These are phyloP conservation scores for Eupeodes luniger DNA, from an alignment of 2,888 invertebrate genomes.

Conservation along the genomic window DNA sequence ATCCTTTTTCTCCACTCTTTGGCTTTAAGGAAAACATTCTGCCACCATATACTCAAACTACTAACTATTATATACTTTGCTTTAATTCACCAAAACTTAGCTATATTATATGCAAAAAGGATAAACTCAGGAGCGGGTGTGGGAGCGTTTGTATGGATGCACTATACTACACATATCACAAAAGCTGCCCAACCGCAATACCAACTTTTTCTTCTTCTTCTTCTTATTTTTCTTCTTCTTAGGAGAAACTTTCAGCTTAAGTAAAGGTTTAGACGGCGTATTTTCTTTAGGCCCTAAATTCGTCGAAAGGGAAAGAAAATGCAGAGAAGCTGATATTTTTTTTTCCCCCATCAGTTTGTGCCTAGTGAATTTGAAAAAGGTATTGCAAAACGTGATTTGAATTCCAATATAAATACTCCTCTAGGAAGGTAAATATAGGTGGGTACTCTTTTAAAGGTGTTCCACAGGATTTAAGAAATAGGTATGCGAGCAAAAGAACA, in stretches of 20 bases:
- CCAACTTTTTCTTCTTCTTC: constrained; percentile 19
- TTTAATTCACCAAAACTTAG: constrained; percentile 15
- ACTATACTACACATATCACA: constrained; percentile 30
- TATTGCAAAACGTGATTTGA: constrained; percentile 36
- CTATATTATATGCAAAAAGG: background rate
- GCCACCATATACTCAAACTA: background rate
- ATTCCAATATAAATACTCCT: constrained; percentile 9
- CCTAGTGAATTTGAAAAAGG: constrained; percentile 32
- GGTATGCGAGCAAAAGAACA: background rate
- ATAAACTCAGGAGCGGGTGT: background rate
- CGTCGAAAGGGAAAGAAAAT: constrained; percentile 20
- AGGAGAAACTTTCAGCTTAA: constrained; percentile 51
- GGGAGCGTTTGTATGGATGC: constrained; percentile 31
- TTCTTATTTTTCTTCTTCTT: background rate
- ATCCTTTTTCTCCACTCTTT: constrained; percentile 47
- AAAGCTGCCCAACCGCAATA: constrained; percentile 57
- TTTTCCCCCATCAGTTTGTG: background rate
- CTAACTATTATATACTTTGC: background rate
- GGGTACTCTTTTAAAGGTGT: constrained; percentile 25
- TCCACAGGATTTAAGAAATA: constrained; percentile 1
- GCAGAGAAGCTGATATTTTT: constrained; percentile 5
- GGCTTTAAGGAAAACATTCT: constrained; percentile 10
- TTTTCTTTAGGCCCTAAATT: constrained; percentile 30
- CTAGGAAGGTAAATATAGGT: background rate
- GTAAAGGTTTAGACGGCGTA: constrained; percentile 49